Evolutionary conservation across 1,140 invertebrate species (phyloP).

Genomic region (Ostrea denselamellosa): DNA sequence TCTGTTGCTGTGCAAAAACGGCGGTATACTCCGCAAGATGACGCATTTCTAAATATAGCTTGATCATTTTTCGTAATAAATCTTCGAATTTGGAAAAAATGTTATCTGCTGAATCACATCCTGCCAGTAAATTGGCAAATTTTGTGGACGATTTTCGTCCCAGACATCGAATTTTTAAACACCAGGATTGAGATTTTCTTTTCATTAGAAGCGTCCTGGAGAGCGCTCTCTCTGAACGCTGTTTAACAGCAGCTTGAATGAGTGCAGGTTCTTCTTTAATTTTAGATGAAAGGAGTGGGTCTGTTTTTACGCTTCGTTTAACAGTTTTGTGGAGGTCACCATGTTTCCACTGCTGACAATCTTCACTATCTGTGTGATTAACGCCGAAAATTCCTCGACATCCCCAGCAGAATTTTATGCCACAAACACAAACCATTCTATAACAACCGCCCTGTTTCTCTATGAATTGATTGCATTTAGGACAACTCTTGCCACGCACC

Average conservation of each 20-base stretch:
- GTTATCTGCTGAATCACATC: background rate
- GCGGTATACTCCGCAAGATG: constrained; percentile 58
- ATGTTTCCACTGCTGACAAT: constrained; percentile 36
- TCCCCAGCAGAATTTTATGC: constrained; percentile 59
- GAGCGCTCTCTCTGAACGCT: constrained; percentile 19
- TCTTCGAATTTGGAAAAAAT: background rate
- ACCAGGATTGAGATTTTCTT: constrained; percentile 11
- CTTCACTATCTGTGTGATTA: background rate
- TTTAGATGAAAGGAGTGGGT: background rate
- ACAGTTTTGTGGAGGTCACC: constrained; percentile 33
- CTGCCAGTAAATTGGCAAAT: background rate
- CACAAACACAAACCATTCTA: constrained; percentile 56
- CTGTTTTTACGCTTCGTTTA: constrained; percentile 26
- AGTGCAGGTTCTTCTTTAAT: background rate
- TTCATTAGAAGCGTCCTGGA: background rate
- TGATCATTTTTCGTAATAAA: constrained; percentile 47
- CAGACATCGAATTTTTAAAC: constrained; percentile 32
- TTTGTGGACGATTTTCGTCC: background rate
- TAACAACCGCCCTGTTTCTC: constrained; percentile 58
- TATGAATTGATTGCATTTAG: constrained; percentile 48
- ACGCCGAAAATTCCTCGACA: constrained; percentile 47
- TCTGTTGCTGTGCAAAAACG: constrained; percentile 37
- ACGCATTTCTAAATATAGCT: constrained; percentile 57
- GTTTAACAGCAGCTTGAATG: constrained; percentile 44
- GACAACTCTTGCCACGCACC: constrained; percentile 32